Percentiles rank a stretch among this genome's conserved stretches.
Conservation (phyloP, 2,888 invertebrate genomes). For the Omphaloscelis lunosa region DNA sequence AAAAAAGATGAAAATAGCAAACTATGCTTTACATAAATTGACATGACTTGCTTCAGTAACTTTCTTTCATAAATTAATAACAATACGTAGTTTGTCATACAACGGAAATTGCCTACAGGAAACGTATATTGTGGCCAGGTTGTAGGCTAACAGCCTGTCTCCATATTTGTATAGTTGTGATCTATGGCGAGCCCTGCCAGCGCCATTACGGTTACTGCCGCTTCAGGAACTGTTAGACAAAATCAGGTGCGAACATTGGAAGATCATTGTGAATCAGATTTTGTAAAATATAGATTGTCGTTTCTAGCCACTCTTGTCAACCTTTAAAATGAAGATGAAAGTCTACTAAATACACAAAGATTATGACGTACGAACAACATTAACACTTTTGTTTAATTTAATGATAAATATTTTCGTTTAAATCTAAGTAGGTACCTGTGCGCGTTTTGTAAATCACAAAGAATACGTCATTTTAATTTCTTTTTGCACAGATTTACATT, state of each 20-base stretch:
- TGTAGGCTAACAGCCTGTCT: constrained; percentile 50
- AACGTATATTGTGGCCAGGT: constrained; percentile 32
- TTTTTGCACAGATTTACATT: too few species aligned
- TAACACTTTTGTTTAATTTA: too few species aligned
- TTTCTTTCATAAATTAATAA: constrained; percentile 36
- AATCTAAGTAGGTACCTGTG: too few species aligned
- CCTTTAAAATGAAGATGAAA: too few species aligned
- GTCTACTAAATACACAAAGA: too few species aligned
- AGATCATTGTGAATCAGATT: background rate
- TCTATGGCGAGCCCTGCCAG: constrained; percentile 34
- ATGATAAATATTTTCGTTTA: too few species aligned
- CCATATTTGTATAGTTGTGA: constrained; percentile 55
- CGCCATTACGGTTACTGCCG: constrained; percentile 11
- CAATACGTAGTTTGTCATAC: constrained; percentile 43
- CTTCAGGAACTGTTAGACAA: background rate
- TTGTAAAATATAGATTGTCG: too few species aligned
- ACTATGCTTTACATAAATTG: background rate
- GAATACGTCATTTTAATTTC: too few species aligned
- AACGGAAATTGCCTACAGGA: constrained; percentile 54
- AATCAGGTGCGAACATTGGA: background rate
- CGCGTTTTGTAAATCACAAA: too few species aligned
- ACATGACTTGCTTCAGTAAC: background rate
- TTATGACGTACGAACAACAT: too few species aligned
- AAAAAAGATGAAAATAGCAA: background rate
- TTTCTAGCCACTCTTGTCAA: too few species aligned